Percentiles rank a stretch among this genome's conserved stretches.
Evolutionary conservation across 2,888 invertebrate species (phyloP).

Genomic region (Watsonalla binaria): DNA sequence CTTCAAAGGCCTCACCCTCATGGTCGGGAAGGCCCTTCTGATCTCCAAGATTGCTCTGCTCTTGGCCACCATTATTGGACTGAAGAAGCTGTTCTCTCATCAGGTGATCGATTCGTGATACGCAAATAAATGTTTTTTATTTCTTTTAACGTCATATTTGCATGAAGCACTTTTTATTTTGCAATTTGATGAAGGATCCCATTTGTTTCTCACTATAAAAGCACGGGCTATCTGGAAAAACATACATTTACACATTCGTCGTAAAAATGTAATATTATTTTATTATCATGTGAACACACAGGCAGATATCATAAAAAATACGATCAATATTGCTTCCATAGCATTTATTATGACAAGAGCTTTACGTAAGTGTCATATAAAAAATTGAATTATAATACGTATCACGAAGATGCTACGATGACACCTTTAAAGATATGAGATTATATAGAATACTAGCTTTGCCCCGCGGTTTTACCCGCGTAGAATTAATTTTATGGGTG

Average conservation of each 20-base stretch:
- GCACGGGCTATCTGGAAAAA: no score
- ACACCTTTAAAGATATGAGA: no score
- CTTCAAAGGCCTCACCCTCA: conserved; percentile 87
- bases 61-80: conserved; percentile 87
- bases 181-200: neutral
- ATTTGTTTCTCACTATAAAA: no score
- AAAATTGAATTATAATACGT: no score
- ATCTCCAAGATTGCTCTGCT: conserved; percentile 91
- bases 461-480: no score
- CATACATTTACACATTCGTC: neutral
- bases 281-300: neutral
- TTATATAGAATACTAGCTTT: no score
- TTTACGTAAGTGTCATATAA: neutral
- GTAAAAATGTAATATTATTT: neutral
- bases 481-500: no score
- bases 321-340: neutral
- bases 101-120: conserved; percentile 66
- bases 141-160: neutral
- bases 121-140: conserved; percentile 8
- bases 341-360: neutral
- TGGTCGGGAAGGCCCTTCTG: conserved; percentile 91
- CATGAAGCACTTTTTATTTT: neutral
- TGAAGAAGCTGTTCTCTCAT: conserved; percentile 89
- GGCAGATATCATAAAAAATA: neutral
- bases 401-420: no score